phyloP scores from a whole-genome alignment of 2,888 invertebrate genomes.

The Phasia obesa region DNA sequence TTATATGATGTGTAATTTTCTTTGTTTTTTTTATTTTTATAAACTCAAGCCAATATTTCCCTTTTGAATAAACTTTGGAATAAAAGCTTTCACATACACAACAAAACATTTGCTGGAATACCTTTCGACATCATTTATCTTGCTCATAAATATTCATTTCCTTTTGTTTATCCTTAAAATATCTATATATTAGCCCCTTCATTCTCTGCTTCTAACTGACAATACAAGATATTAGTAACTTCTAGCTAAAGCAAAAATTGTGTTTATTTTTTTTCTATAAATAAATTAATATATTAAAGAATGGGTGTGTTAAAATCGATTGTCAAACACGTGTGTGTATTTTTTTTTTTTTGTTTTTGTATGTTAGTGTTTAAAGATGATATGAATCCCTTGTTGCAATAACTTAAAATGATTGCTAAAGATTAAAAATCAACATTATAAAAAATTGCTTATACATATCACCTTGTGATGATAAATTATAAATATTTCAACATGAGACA shows the following conservation, averaged over 20 bases:
- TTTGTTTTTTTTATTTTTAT: not conserved
- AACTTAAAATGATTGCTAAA: slow-evolving; percentile 77
- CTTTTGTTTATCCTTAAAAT: slow-evolving; percentile 60
- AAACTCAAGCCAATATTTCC: slow-evolving; percentile 7
- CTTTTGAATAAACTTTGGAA: slow-evolving; percentile 33
- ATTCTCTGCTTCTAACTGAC: not conserved
- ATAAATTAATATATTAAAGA: slow-evolving; percentile 23
- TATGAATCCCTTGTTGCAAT: slow-evolving; percentile 67
- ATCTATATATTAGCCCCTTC: slow-evolving; percentile 41
- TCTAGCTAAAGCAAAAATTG: slow-evolving; percentile 1
- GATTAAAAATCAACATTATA: slow-evolving; percentile 81
- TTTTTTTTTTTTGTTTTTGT: not conserved
- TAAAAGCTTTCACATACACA: not conserved
- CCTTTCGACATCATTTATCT: slow-evolving; percentile 72
- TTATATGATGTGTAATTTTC: slow-evolving; percentile 42
- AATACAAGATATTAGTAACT: slow-evolving; percentile 8
- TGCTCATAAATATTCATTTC: slow-evolving; percentile 72
- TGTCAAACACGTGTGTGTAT: slow-evolving; percentile 30
- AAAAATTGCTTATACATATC: slow-evolving; percentile 74
- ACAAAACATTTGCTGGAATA: slow-evolving; percentile 35
- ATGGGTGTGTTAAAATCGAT: slow-evolving; percentile 27
- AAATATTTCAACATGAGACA: slow-evolving; percentile 75
- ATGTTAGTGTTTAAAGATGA: slow-evolving; percentile 38
- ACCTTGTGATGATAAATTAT: slow-evolving; percentile 78
- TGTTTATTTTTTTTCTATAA: not conserved